Evolutionary conservation across 2,113 vertebrate genomes (phyloP).

Genomic region (Thomomys bottae): DNA sequence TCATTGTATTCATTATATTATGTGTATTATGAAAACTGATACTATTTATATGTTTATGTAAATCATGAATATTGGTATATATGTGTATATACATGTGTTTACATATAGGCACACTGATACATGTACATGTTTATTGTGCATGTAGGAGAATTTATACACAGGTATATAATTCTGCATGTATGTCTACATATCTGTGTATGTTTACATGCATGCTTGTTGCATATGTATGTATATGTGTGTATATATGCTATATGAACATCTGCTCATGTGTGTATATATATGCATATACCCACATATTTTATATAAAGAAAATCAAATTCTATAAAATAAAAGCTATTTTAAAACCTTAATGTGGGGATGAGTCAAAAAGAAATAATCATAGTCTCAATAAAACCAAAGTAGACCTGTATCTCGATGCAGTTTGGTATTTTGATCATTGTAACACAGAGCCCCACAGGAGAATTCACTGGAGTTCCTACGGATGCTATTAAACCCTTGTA

Average conservation of each 20-base stretch:
- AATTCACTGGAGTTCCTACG: not conserved
- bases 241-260: not conserved
- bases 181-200: not conserved
- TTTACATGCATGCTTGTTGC: no score
- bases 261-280: no score
- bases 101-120: not conserved
- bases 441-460: not conserved
- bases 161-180: no score
- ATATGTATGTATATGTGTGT: no score
- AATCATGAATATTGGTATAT: not conserved
- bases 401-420: not conserved
- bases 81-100: not conserved
- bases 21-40: no score
- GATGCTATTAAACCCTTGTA: not conserved
- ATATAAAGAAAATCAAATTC: not conserved
- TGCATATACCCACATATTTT: not conserved
- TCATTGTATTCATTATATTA: no score
- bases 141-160: no score
- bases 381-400: not conserved
- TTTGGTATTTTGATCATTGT: not conserved
- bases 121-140: not conserved
- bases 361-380: slow-evolving; percentile 12
- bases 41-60: no score
- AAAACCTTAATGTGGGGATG: not conserved
- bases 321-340: not conserved